Conservation (phyloP, 2,113 vertebrate genomes). For the Solenodon paradoxus region DNA sequence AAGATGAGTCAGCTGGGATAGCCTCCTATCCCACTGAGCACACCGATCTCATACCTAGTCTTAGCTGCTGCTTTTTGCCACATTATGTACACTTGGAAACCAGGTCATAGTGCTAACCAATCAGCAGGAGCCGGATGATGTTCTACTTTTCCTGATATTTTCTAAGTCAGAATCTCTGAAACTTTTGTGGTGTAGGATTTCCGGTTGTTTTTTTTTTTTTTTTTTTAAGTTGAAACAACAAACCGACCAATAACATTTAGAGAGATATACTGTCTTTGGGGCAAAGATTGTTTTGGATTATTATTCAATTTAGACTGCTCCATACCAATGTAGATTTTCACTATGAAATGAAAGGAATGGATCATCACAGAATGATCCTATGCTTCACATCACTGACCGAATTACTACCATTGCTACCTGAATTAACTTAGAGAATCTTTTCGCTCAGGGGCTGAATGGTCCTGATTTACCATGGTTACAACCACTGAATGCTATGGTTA, state of each 20-base stretch:
- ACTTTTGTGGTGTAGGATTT: background rate
- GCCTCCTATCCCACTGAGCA: background rate
- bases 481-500: background rate
- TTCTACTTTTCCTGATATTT: background rate
- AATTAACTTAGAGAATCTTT: background rate
- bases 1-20: background rate
- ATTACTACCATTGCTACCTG: background rate
- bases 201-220: too few relatives aligned
- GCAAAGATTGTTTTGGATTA: background rate
- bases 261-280: background rate
- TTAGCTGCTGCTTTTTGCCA: background rate
- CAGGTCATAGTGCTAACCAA: background rate
- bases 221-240: background rate
- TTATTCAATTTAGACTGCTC: background rate
- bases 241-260: background rate
- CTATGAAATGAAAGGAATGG: background rate
- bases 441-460: background rate
- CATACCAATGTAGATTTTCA: background rate
- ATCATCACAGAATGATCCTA: background rate
- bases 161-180: constrained; percentile 13
- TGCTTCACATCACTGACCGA: background rate
- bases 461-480: background rate
- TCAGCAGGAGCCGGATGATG: background rate
- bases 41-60: background rate
- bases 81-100: background rate